A percentile compares a stretch with the other conserved stretches of the same genome.
Evolutionary conservation across 23 tunicate species (phyloP).

Genomic region (Ascidia mentula): DNA sequence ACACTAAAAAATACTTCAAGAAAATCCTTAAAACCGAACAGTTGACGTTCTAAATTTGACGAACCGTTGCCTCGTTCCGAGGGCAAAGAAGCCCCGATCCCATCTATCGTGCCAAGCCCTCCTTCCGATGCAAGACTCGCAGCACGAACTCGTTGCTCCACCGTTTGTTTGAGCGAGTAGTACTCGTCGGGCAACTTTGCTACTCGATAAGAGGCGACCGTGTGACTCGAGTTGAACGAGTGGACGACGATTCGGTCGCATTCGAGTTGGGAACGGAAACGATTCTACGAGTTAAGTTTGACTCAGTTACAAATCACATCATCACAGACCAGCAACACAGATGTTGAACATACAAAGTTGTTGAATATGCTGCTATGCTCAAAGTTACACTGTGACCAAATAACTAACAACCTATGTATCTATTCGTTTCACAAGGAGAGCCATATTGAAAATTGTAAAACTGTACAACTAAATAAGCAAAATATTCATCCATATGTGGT

Average conservation of each 20-base stretch:
- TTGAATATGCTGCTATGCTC: too few relatives aligned
- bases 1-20: neutral
- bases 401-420: too few relatives aligned
- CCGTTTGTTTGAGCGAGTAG: slow-evolving; percentile 21
- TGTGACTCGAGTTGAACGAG: slow-evolving; percentile 54
- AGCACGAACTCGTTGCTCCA: slow-evolving; percentile 42
- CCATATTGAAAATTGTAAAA: too few relatives aligned
- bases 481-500: too few relatives aligned
- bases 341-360: too few relatives aligned
- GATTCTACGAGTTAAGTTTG: slow-evolving; percentile 26
- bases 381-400: too few relatives aligned
- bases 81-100: neutral
- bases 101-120: slow-evolving; percentile 27
- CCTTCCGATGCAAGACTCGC: slow-evolving; percentile 51
- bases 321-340: too few relatives aligned
- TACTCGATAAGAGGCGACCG: slow-evolving; percentile 70
- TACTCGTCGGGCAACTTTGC: slow-evolving; percentile 65
- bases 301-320: too few relatives aligned
- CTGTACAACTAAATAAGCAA: too few relatives aligned
- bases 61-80: slow-evolving; percentile 34
- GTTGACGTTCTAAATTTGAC: neutral
- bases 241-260: slow-evolving; percentile 49
- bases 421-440: too few relatives aligned
- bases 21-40: neutral
- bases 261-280: slow-evolving; percentile 38